Base-by-base conservation (phyloP, 2,888 invertebrate genomes). In the Byasa hedistus region DNA sequence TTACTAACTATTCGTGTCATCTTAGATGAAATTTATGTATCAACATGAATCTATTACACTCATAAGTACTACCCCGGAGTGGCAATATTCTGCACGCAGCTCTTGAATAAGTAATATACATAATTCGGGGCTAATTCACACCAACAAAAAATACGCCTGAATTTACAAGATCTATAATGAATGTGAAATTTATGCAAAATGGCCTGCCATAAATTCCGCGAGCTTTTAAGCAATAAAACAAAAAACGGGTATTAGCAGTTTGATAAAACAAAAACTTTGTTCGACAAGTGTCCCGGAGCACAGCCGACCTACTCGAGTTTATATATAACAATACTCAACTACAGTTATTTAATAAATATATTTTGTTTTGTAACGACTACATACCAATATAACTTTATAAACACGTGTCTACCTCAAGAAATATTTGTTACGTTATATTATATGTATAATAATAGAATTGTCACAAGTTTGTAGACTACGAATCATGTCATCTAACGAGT, bases 171-270 rank as follows among this genome's bases (percentile, higher is more conserved):
- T 81, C 83, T 83, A 84, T 88, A 86, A 90, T 88, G 82, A 88
- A 91, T 89, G 85, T 77, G 84, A 86, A 85, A 90, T 90, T 88
- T 89, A 91, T 91, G 85, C 87, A 86, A 89, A 91, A 84, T 86
- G 86, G 82, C 81, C 80, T 79, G 81, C 83, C 77, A 86, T 90
- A 89, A 91, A 90, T 90, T 87, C 86, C 83, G 70, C 72, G 84
- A 84, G 87, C 79, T 85, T 88, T 82, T 70, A 79, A 83, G 84
- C 83, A 86, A 87, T 87, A 86, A 86, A 89, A 87, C 86, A 90
- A 91, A 91, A 90, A 90, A 90, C 84, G 82, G 76, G 84, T 84
- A 86, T 87, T 85, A 85, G 84, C 87, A 87, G 87, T 87, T 88
- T 85, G 84, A 85, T 86, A 84, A 85, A 88, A 88, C 85, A 89